phyloP scores from a whole-genome alignment of 37 sponge, comb jelly and placozoan species.

The Beroe forskalii region DNA sequence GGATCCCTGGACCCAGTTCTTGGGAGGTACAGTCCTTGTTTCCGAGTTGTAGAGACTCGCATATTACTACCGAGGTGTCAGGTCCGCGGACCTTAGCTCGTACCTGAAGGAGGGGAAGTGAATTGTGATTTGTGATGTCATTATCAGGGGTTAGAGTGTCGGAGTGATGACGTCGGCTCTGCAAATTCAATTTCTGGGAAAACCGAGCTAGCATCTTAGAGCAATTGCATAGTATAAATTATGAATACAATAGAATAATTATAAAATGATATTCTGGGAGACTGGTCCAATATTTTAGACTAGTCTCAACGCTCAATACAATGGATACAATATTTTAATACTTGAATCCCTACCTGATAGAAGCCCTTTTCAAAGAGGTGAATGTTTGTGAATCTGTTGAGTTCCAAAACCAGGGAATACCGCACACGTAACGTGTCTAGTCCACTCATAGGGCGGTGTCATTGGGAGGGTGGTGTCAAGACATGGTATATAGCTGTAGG shows the following conservation, averaged over 20 bases:
- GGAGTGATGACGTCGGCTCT: too few species aligned
- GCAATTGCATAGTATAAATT: too few species aligned
- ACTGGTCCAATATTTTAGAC: too few species aligned
- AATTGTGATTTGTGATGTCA: too few species aligned
- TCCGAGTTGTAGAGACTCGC: slow-evolving; percentile 23
- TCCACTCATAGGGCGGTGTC: slow-evolving; percentile 9
- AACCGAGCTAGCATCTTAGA: too few species aligned
- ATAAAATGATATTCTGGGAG: too few species aligned
- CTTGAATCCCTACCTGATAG: slow-evolving; percentile 52
- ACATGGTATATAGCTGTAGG: background rate
- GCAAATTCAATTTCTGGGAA: too few species aligned
- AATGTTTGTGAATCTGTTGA: slow-evolving; percentile 55
- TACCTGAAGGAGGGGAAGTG: too few species aligned
- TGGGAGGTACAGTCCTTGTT: slow-evolving; percentile 34
- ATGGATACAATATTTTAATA: too few species aligned
- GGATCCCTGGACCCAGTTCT: slow-evolving; percentile 30
- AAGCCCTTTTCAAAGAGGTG: slow-evolving; percentile 65
- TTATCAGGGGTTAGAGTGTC: too few species aligned
- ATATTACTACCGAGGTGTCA: background rate
- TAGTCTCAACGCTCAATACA: too few species aligned
- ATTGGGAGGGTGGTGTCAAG: background rate
- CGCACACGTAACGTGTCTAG: slow-evolving; percentile 54
- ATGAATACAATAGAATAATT: too few species aligned
- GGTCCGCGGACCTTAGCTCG: background rate
- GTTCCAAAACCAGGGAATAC: slow-evolving; percentile 35